These are phyloP conservation scores for Neolamprologus fasciatus DNA, from an alignment of 2,113 vertebrate species.

Conservation along the genomic window DNA sequence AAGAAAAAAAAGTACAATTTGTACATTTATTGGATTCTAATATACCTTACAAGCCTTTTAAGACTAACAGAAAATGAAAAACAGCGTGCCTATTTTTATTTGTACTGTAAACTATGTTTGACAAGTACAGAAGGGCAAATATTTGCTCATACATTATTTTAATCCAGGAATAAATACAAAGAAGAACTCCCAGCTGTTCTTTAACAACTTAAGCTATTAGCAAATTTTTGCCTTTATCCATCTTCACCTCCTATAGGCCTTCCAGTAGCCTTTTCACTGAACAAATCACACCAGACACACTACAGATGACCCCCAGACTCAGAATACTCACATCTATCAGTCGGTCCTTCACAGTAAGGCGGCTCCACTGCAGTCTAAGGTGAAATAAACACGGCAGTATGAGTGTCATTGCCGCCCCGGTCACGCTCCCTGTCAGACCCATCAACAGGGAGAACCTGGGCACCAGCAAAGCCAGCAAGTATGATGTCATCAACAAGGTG, in stretches of 20 bases:
- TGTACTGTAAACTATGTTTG: neutral
- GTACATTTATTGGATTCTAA: neutral
- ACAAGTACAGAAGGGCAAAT: neutral
- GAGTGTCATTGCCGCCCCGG: slow-evolving; percentile 73
- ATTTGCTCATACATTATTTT: neutral
- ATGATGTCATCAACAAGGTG: slow-evolving; percentile 69
- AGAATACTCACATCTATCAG: slow-evolving; percentile 67
- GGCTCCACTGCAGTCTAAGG: slow-evolving; percentile 72
- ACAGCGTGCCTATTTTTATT: neutral
- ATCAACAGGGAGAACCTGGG: slow-evolving; percentile 76
- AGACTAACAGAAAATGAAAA: neutral
- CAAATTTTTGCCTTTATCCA: neutral
- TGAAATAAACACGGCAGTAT: slow-evolving; percentile 77
- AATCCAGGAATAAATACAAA: neutral
- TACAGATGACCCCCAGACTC: slow-evolving; percentile 71
- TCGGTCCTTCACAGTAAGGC: slow-evolving; percentile 53
- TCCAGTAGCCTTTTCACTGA: slow-evolving; percentile 67
- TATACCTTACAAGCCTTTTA: neutral
- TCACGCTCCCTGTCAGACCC: slow-evolving; percentile 76
- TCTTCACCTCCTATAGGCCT: slow-evolving; percentile 26
- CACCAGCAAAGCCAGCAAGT: slow-evolving; percentile 70
- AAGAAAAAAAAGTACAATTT: neutral
- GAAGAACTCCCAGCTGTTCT: neutral
- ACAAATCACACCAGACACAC: slow-evolving; percentile 70
- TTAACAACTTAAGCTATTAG: neutral